Evolutionary conservation across 2,797 vertebrate species (phyloP).

Genomic region (Sebastes trivittatus): DNA sequence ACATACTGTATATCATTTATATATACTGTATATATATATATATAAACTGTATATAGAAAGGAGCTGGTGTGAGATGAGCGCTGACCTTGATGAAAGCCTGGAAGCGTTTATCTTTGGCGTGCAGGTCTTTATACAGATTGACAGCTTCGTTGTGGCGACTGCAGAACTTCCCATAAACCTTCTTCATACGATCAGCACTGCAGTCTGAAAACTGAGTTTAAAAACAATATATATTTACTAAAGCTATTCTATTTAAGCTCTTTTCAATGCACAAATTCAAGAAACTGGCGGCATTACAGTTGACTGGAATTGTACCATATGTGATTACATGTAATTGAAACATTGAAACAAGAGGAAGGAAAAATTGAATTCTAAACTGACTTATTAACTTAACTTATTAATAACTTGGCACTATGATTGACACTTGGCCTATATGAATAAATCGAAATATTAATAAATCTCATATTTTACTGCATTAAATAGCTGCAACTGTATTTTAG

Average conservation of each 20-base stretch:
- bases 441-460: not conserved
- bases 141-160: conserved; percentile 93
- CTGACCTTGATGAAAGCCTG: conserved; percentile 92
- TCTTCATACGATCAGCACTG: conserved; percentile 88
- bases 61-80: not conserved
- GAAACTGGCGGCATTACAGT: not conserved
- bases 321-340: not conserved
- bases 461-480: not conserved
- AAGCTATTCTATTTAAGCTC: not conserved
- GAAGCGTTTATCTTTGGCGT: conserved; percentile 91
- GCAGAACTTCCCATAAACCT: conserved; percentile 92
- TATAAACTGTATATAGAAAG: not conserved
- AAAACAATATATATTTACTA: not conserved
- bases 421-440: not conserved
- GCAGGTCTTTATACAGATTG: conserved; percentile 90
- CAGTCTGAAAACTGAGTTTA: conserved; percentile 87
- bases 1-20: no score
- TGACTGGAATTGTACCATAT: not conserved
- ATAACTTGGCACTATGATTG: not conserved
- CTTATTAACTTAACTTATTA: not conserved
- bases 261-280: not conserved
- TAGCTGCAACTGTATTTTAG: not conserved
- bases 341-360: not conserved
- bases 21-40: not conserved
- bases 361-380: no score